Conservation (phyloP, 2,888 invertebrate genomes). For the Microctonus hyperodae region DNA sequence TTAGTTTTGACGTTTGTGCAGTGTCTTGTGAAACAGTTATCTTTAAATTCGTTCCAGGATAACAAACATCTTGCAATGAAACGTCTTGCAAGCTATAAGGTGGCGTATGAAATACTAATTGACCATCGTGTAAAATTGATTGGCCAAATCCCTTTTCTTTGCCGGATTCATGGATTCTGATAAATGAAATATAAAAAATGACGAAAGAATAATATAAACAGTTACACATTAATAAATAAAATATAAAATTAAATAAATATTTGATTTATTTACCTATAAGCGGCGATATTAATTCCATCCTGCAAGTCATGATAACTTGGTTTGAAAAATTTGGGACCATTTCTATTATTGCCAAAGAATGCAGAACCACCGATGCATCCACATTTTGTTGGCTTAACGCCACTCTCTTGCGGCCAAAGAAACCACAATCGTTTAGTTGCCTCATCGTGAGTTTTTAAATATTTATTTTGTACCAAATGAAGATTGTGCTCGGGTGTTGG, state of each 20-base stretch:
- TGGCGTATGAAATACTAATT: constrained; percentile 89
- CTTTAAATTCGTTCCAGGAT: constrained; percentile 47
- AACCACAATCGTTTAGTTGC: constrained; percentile 91
- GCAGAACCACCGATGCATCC: constrained; percentile 95
- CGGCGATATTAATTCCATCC: constrained; percentile 84
- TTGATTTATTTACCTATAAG: constrained; percentile 69
- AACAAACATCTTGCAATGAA: constrained; percentile 71
- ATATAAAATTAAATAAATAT: constrained; percentile 22
- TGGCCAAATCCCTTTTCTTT: constrained; percentile 94
- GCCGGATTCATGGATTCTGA: constrained; percentile 75
- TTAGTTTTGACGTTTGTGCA: constrained; percentile 46
- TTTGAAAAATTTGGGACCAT: constrained; percentile 88
- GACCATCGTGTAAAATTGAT: constrained; percentile 86
- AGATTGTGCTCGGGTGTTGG: constrained; percentile 79
- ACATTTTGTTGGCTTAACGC: constrained; percentile 76
- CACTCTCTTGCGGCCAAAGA: constrained; percentile 80
- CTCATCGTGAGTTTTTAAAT: constrained; percentile 83
- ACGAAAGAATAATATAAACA: no score
- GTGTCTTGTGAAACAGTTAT: constrained; percentile 48
- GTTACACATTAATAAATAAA: no score
- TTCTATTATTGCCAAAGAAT: constrained; percentile 93
- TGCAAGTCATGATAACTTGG: constrained; percentile 81
- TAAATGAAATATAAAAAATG: no score
- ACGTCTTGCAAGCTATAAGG: constrained; percentile 84
- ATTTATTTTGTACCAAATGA: constrained; percentile 81